Evolutionary conservation across 2,888 invertebrate genomes (phyloP), one percentile per base, ranked within the genome.

Genomic region (Sylvicola fuscatus): DNA sequence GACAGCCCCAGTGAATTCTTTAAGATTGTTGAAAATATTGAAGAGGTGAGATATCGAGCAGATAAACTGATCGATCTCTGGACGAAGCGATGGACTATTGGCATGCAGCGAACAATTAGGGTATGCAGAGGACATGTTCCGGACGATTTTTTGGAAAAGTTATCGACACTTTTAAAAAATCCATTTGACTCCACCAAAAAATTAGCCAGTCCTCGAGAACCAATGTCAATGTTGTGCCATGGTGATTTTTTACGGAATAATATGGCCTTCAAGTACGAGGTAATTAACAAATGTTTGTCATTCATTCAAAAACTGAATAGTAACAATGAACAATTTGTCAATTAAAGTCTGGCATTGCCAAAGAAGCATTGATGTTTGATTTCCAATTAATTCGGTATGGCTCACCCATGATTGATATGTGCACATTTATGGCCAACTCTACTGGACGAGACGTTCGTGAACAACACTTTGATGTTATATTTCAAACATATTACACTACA

Each of bases 181-280:
- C 38, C 35, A 6, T 4, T 36, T 7, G 3, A 32, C 2, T 52
- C 49, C 40, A 46, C 47, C 1, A 45, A 45, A 3, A 43, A 52
- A n/a, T 43, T 46, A 2, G 49, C 53, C 3, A 38, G 43, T 14
- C 55, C 56, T 0, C 40, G 44, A 2, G 56, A 58, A 34, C 58
- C 58, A 0, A 39, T 49, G 16, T 43, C 53, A 5, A 52, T 48
- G 0, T 41, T 58, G 4, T 57, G 56, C 28, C 58, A 58, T 37
- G 56, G 58, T 0, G 58, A 58, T 34, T 58, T 47, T 41, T 42
- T 58, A 27, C 43, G 58, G 15, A 58, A 58, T 28, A 58, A 58
- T 42, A 46, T 58, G 16, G 58, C 58, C 2, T 58, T 47, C 34
- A 49, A 46, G 37, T 58, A 56, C 13, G 31, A 37, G n/a, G 35